Percentiles rank a stretch among this genome's conserved stretches.
Evolutionary conservation across 2,797 vertebrate genomes (phyloP).

Genomic region (Sebastes cheni): DNA sequence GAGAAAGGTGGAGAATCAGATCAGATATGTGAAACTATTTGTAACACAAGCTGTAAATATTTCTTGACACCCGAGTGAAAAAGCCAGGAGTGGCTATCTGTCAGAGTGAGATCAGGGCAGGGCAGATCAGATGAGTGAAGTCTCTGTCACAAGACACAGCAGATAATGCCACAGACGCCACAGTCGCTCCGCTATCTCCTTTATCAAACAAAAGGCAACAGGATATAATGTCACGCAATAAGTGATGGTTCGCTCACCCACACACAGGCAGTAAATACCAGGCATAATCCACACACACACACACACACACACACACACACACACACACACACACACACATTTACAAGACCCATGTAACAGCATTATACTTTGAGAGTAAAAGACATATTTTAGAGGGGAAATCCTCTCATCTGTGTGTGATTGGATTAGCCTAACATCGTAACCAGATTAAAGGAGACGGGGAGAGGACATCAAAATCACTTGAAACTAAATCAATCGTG

Average conservation of each 20-base stretch:
- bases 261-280: slow-evolving; percentile 7
- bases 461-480: slow-evolving; percentile 50
- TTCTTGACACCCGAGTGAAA: slow-evolving; percentile 36
- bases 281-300: slow-evolving; percentile 3
- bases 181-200: slow-evolving; percentile 31
- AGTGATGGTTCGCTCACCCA: slow-evolving; percentile 44
- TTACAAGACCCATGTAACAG: slow-evolving; percentile 24
- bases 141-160: slow-evolving; percentile 54
- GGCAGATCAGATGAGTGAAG: slow-evolving; percentile 37
- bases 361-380: slow-evolving; percentile 34
- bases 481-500: slow-evolving; percentile 60
- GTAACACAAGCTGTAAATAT: slow-evolving; percentile 16
- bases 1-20: neutral
- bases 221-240: slow-evolving; percentile 63
- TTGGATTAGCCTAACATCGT: slow-evolving; percentile 66
- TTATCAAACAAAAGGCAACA: slow-evolving; percentile 48
- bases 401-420: slow-evolving; percentile 60
- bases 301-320: neutral
- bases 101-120: neutral
- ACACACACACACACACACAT: slow-evolving; percentile 1
- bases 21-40: slow-evolving; percentile 35
- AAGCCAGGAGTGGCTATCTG: neutral
- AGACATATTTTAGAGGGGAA: slow-evolving; percentile 56
- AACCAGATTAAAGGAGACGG: slow-evolving; percentile 60
- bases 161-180: slow-evolving; percentile 61